phyloP scores from a whole-genome alignment of 2,797 vertebrate species.

The Malurus leucopterus region DNA sequence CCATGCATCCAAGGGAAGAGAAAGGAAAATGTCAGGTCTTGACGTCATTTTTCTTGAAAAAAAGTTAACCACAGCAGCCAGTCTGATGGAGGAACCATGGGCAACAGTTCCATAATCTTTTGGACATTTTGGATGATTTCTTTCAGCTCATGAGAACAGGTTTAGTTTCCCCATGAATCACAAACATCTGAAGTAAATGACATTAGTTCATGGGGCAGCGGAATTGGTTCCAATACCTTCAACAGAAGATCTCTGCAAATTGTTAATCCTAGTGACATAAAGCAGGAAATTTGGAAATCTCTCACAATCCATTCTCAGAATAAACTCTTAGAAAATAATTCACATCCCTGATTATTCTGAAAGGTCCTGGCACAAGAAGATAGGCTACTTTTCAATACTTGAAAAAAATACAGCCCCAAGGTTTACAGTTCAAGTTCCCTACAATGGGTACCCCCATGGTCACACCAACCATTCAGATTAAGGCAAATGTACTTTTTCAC shows the following conservation, averaged over 20 bases:
- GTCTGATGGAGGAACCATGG: neutral
- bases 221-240: neutral
- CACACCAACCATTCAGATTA: neutral
- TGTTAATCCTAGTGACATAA: neutral
- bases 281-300: neutral
- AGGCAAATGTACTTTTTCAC: neutral
- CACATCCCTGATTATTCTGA: neutral
- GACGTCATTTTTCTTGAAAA: neutral
- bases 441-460: accelerated
- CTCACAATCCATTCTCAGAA: neutral
- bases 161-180: neutral
- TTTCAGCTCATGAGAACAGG: neutral
- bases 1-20: neutral
- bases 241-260: neutral
- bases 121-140: neutral
- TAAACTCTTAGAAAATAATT: neutral
- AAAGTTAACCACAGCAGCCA: neutral
- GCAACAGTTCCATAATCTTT: neutral
- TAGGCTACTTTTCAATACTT: neutral
- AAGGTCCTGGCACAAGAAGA: neutral
- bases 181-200: neutral
- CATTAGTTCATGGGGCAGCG: neutral
- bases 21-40: neutral
- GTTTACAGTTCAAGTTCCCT: neutral
- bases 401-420: neutral